Evolutionary conservation across 1,140 invertebrate genomes (phyloP), one percentile per base, ranked within the genome.

Genomic region (Drosophila sulfurigaster): DNA sequence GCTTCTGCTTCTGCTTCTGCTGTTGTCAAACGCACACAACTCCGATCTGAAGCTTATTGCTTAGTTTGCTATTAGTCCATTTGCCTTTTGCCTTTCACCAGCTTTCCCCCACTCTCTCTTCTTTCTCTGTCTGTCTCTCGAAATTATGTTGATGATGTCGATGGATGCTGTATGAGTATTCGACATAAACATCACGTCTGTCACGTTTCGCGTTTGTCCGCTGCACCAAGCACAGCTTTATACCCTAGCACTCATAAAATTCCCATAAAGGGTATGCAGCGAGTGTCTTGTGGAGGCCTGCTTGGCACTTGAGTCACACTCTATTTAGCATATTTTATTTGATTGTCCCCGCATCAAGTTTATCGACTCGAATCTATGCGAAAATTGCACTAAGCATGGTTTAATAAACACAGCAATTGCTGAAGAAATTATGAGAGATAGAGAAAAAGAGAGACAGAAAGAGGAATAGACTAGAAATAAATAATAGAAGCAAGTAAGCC

Each of bases 141-240:
- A 69, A 54, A 46, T 69, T 63, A 74, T 67, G 81, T 48, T 78
- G 69, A 78, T 85, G 74, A 78, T 71, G 62, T 77, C 32, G 51
- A 63, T 56, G 54, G 52, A 16, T 43, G 77, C 65, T 57, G 45
- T 69, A 57, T 45, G 51, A 51, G 51, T 65, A 51, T 43, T 82
- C 73, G 79, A 74, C 70, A 78, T 88, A 87, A 87, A 87, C 83
- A 87, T 88, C 83, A 87, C 83, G 83, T 87, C 80, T 64, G 83
- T 83, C 83, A 87, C 83, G 83, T 70, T 62, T 54, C 38, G 76
- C 83, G 76, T 76, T 86, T 73, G 79, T 82, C 78, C 75, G 81
- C 79, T 85, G 72, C 77, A 78, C 60, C 46, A 41, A n/a, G 3
- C 43, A 25, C 43, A 28, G 16, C 30, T 10, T 49, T n/a, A 62